phyloP scores from a whole-genome alignment of 2,888 invertebrate species.

The Thereva unica region DNA sequence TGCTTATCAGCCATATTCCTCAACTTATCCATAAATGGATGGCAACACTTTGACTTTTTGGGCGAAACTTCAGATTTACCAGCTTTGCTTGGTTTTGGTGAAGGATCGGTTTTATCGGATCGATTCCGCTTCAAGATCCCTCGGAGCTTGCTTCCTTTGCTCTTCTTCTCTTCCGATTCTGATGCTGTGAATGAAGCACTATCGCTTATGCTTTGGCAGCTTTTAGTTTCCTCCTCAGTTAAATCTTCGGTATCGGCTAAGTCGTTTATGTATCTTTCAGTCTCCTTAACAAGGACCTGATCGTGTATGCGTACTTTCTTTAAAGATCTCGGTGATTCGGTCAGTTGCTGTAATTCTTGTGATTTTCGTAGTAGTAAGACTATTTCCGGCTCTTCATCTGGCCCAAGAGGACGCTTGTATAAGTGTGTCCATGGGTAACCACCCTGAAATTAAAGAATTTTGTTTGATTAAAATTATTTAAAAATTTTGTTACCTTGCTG shows the following conservation, averaged over 20 bases:
- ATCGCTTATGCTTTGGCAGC: slow-evolving; percentile 50
- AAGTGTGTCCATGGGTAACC: slow-evolving; percentile 83
- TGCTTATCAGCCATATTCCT: slow-evolving; percentile 68
- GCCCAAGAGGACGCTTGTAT: slow-evolving; percentile 66
- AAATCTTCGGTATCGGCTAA: slow-evolving; percentile 52
- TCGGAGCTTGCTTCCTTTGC: slow-evolving; percentile 55
- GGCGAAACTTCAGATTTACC: slow-evolving; percentile 52
- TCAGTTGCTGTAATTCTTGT: slow-evolving; percentile 53
- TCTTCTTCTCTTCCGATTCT: slow-evolving; percentile 50
- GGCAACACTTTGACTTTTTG: slow-evolving; percentile 62
- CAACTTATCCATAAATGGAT: slow-evolving; percentile 67
- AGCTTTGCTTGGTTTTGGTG: slow-evolving; percentile 1
- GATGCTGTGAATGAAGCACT: slow-evolving; percentile 55
- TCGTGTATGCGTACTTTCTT: slow-evolving; percentile 59
- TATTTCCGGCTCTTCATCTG: slow-evolving; percentile 57
- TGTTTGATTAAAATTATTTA: neutral
- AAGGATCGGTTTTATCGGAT: slow-evolving; percentile 12
- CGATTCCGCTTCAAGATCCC: slow-evolving; percentile 61
- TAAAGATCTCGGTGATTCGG: slow-evolving; percentile 56
- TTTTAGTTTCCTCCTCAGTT: slow-evolving; percentile 46
- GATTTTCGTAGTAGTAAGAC: slow-evolving; percentile 54
- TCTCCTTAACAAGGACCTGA: slow-evolving; percentile 56
- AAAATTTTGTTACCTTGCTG: neutral
- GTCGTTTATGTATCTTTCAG: slow-evolving; percentile 57
- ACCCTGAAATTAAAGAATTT: slow-evolving; percentile 58